Evolutionary conservation across 1,140 invertebrate genomes (phyloP).

Genomic region (Pachyrhynchus sulphureomaculatus): DNA sequence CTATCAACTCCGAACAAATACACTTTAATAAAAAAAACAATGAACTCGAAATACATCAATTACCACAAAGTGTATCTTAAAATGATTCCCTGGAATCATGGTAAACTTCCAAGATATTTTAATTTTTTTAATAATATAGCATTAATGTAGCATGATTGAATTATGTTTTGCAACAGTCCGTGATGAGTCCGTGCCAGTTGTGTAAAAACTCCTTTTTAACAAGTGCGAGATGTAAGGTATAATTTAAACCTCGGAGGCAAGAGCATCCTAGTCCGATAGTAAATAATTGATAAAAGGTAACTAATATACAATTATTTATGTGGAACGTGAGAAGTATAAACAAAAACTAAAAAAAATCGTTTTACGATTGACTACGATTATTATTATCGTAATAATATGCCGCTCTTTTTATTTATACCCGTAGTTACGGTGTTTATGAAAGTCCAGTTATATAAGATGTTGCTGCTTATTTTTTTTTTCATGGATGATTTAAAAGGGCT

Average conservation of each 20-base stretch:
- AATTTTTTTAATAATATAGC: no score
- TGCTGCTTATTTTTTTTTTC: no score
- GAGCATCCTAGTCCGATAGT: conserved; percentile 1
- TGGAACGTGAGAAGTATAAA: conserved; percentile 15
- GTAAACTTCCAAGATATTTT: no score
- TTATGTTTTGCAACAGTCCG: background rate
- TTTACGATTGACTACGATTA: conserved; percentile 1
- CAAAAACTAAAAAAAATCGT: conserved; percentile 8
- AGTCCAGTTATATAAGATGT: background rate
- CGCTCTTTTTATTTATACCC: conserved; percentile 14
- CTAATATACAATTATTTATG: conserved; percentile 18
- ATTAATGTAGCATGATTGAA: no score
- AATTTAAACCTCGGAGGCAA: conserved; percentile 8
- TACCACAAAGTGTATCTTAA: no score
- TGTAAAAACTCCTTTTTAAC: background rate
- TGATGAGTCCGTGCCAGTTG: background rate
- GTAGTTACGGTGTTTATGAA: conserved; percentile 7
- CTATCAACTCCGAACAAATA: no score
- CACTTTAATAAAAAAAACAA: no score
- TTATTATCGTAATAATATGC: conserved; percentile 15
- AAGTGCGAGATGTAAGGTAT: conserved; percentile 7
- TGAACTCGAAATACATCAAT: no score
- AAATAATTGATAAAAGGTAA: conserved; percentile 14
- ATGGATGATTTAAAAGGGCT: no score
- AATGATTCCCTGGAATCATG: no score